A percentile compares a stretch with the other conserved stretches of the same genome.
These are phyloP conservation scores for Bradysia coprophila DNA, from an alignment of 1,140 invertebrate genomes.

Conservation along the genomic window DNA sequence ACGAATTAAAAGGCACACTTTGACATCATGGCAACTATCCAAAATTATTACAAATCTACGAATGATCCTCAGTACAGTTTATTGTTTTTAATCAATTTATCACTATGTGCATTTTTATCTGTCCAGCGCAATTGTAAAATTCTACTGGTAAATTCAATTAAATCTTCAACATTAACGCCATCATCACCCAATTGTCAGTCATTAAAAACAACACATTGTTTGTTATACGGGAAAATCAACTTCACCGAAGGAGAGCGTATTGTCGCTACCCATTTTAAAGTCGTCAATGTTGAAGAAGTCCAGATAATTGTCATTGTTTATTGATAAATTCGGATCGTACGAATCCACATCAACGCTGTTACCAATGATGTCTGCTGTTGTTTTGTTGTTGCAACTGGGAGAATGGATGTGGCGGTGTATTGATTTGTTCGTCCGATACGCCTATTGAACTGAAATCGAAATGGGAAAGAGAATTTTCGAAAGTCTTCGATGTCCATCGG, in stretches of 20 bases:
- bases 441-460: conserved; percentile 9
- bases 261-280: conserved; percentile 15
- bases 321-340: not conserved
- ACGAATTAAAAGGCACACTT: too few relatives aligned
- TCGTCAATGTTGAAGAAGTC: conserved; percentile 24
- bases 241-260: conserved; percentile 14
- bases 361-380: not conserved
- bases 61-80: too few relatives aligned
- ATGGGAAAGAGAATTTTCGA: conserved; percentile 17
- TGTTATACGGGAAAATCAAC: conserved; percentile 22
- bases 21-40: too few relatives aligned
- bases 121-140: too few relatives aligned
- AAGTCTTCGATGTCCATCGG: conserved; percentile 24
- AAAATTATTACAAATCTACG: too few relatives aligned
- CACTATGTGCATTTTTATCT: too few relatives aligned
- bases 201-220: too few relatives aligned
- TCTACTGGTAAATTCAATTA: too few relatives aligned
- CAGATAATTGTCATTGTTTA: conserved; percentile 13
- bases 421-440: conserved; percentile 8
- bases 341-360: not conserved
- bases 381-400: not conserved
- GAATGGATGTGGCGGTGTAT: conserved; percentile 11
- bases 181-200: too few relatives aligned
- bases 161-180: too few relatives aligned
- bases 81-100: too few relatives aligned